phyloP scores from a whole-genome alignment of 2,888 invertebrate species.

The Girardia tigrina region DNA sequence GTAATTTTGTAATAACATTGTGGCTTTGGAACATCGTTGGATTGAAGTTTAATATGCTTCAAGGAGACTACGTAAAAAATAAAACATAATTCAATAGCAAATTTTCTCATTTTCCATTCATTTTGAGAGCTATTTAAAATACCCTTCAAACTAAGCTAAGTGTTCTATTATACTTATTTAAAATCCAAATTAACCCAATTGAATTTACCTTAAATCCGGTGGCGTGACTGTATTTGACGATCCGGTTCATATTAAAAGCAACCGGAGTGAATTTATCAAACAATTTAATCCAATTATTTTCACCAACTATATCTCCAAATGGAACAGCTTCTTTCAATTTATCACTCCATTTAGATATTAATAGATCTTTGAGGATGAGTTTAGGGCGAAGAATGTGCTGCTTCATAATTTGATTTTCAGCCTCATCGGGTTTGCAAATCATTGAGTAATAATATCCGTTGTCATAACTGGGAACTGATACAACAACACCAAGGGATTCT shows the following conservation, averaged over 20 bases:
- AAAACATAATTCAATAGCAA: too few relatives aligned
- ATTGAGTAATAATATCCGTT: slow-evolving; percentile 4
- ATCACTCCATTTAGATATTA: not conserved
- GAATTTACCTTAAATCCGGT: slow-evolving; percentile 7
- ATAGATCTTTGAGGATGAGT: not conserved
- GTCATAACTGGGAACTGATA: not conserved
- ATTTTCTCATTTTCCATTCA: too few relatives aligned
- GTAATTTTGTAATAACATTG: too few relatives aligned
- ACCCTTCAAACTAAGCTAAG: too few relatives aligned
- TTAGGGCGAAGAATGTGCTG: not conserved
- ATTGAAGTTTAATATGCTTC: too few relatives aligned
- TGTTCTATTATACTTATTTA: too few relatives aligned
- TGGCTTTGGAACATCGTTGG: too few relatives aligned
- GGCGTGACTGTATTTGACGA: not conserved
- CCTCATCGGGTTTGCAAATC: not conserved
- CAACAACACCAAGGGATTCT: not conserved
- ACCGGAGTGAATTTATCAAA: not conserved
- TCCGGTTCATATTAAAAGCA: not conserved
- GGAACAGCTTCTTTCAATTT: not conserved
- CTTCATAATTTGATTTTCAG: not conserved
- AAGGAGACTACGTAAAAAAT: too few relatives aligned
- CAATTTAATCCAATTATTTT: not conserved
- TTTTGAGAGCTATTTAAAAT: too few relatives aligned
- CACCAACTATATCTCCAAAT: not conserved
- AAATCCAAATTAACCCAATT: too few relatives aligned